Conservation (phyloP, 2,797 vertebrate genomes). For the Mormyrus proboscirostris region DNA sequence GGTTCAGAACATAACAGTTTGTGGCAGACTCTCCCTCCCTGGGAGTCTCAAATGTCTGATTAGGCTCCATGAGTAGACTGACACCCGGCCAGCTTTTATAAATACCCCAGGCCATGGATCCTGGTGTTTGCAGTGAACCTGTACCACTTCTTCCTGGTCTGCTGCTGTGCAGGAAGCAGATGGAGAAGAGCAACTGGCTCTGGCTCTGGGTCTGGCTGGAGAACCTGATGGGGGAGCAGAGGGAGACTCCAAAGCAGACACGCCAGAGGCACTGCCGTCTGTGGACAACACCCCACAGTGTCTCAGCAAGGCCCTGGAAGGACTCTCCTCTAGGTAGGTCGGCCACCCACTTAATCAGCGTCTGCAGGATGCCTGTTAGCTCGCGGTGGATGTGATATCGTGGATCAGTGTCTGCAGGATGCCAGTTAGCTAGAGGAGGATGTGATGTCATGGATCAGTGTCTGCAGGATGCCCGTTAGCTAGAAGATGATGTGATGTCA, state of each 20-base stretch:
- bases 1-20: background rate
- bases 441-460: background rate
- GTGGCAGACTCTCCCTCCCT: background rate
- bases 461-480: background rate
- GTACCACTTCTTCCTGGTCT: background rate
- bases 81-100: background rate
- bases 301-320: constrained; percentile 85
- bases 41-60: background rate
- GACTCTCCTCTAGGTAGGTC: constrained; percentile 84
- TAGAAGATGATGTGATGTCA: background rate
- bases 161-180: constrained; percentile 68
- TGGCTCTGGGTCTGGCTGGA: constrained; percentile 62
- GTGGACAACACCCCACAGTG: constrained; percentile 86
- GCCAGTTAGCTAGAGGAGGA: background rate
- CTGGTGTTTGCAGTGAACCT: background rate
- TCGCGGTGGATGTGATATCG: background rate
- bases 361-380: background rate
- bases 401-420: background rate
- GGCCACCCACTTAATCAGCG: background rate
- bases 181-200: constrained; percentile 69
- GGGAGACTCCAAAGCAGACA: constrained; percentile 73
- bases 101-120: background rate
- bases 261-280: constrained; percentile 70
- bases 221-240: constrained; percentile 60
- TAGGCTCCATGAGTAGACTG: background rate